phyloP scores from a whole-genome alignment of 2,797 vertebrate species.

The Enteromius radiatus region DNA sequence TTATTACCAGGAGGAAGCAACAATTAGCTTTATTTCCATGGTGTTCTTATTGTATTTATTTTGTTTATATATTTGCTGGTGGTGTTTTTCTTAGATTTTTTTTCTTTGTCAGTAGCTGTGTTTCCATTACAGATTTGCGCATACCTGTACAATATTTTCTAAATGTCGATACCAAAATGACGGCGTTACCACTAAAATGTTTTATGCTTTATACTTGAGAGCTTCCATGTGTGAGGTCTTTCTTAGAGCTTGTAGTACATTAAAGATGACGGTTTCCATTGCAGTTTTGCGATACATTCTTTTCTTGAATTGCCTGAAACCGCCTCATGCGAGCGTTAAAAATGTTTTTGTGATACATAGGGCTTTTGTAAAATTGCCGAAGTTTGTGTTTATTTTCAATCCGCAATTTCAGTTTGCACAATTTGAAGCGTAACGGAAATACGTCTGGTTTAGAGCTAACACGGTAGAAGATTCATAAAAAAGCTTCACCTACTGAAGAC shows the following conservation, averaged over 20 bases:
- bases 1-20: conserved; percentile 47
- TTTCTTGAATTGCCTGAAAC: background rate
- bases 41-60: background rate
- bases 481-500: background rate
- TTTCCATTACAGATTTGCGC: background rate
- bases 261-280: background rate
- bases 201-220: background rate
- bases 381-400: background rate
- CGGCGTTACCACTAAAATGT: background rate
- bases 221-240: background rate
- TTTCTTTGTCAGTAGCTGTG: background rate
- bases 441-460: background rate
- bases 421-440: background rate
- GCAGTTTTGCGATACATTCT: background rate
- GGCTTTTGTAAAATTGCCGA: background rate
- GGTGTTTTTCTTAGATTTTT: background rate
- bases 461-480: background rate
- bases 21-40: conserved; percentile 28
- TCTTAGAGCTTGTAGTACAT: background rate
- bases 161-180: background rate
- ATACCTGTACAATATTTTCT: background rate
- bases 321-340: background rate
- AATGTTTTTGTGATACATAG: background rate
- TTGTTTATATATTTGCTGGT: background rate
- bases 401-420: background rate